Conservation (phyloP, 2,113 vertebrate genomes). For the Eclectus roratus region DNA sequence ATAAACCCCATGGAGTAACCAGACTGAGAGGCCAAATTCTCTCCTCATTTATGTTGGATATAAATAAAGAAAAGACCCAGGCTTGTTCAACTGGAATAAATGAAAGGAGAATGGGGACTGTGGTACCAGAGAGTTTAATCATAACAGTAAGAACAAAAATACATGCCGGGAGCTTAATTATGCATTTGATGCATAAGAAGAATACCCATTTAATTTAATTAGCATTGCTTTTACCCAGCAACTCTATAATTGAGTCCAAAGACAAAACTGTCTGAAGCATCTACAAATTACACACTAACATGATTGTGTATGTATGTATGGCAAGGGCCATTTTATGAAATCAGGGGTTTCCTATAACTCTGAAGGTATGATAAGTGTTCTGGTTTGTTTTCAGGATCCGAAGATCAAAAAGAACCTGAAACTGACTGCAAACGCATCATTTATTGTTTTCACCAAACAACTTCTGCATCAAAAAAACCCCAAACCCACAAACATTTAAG, state of each 20-base stretch:
- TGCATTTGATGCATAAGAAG: constrained; percentile 16
- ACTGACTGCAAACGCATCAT: not conserved
- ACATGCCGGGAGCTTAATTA: constrained; percentile 32
- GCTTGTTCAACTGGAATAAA: constrained; percentile 22
- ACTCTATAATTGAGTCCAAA: not conserved
- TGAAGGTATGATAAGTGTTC: not conserved
- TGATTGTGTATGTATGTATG: not conserved
- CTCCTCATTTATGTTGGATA: not conserved
- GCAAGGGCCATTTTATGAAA: not conserved
- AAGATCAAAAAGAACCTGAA: not conserved
- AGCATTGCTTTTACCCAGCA: constrained; percentile 22
- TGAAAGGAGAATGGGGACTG: constrained; percentile 24
- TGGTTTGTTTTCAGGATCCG: not conserved
- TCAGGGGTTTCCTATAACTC: not conserved
- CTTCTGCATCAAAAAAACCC: not conserved
- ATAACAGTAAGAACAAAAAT: constrained; percentile 34
- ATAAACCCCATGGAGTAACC: not conserved
- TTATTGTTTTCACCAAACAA: not conserved
- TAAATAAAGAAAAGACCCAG: constrained; percentile 12
- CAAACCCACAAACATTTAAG: not conserved
- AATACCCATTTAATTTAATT: constrained; percentile 56
- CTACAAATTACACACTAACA: not conserved
- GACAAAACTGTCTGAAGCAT: constrained; percentile 7
- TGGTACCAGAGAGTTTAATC: constrained; percentile 15
- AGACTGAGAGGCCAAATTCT: not conserved